phyloP scores from a whole-genome alignment of 2,113 vertebrate species.

The Hypocryptadius cinnamomeus region DNA sequence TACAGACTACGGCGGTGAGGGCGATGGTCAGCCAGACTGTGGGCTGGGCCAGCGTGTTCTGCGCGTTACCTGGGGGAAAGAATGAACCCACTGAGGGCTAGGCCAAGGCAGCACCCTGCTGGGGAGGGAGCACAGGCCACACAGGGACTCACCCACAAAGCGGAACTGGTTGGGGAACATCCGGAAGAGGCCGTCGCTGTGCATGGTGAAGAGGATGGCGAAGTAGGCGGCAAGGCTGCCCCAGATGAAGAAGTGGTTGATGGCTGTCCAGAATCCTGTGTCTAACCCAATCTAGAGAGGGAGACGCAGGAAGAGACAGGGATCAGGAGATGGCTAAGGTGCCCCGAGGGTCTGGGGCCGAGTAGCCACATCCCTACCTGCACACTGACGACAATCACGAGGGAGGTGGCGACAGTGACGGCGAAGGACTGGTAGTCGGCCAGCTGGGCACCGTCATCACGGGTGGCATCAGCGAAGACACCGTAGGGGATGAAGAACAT shows the following conservation, averaged over 20 bases:
- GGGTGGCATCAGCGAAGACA: constrained; percentile 75
- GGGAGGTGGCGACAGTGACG: constrained; percentile 87
- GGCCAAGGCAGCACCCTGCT: rapidly evolving
- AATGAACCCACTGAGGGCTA: rapidly evolving
- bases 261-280: constrained; percentile 91
- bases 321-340: background rate
- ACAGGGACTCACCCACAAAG: constrained; percentile 81
- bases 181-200: constrained; percentile 85
- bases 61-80: constrained; percentile 74
- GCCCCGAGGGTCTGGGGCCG: rapidly evolving
- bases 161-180: constrained; percentile 93
- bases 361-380: constrained; percentile 68
- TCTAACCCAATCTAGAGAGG: constrained; percentile 83
- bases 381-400: constrained; percentile 91
- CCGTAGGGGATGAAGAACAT: constrained; percentile 91
- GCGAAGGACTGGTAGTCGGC: constrained; percentile 94
- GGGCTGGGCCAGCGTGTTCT: constrained; percentile 87
- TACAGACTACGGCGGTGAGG: constrained; percentile 84
- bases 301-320: background rate
- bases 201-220: constrained; percentile 87
- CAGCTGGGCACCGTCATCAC: constrained; percentile 80
- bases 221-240: constrained; percentile 88
- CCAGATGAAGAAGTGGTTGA: constrained; percentile 97
- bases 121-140: rapidly evolving
- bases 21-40: constrained; percentile 91